A percentile compares a stretch with the other conserved stretches of the same genome.
phyloP scores from a whole-genome alignment of 2,888 invertebrate species.

The Eumacrocentrus americanus region DNA sequence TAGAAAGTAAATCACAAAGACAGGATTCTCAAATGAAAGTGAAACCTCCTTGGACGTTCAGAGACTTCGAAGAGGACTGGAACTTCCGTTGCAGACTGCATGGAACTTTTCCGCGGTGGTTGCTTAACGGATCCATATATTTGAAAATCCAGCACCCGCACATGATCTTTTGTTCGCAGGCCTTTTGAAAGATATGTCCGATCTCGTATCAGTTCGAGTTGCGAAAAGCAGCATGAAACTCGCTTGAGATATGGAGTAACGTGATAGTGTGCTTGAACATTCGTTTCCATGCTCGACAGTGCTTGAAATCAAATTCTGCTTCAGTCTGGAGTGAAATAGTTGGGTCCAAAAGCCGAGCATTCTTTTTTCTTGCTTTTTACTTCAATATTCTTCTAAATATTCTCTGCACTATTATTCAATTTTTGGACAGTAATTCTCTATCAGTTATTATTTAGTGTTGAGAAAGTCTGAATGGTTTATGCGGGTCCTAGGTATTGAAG shows the following conservation, averaged over 20 bases:
- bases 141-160: neutral
- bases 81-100: too few relatives aligned
- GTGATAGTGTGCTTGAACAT: constrained; percentile 29
- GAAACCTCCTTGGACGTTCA: too few relatives aligned
- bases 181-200: neutral
- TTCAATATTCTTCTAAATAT: too few relatives aligned
- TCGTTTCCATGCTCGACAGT: constrained; percentile 40
- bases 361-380: too few relatives aligned
- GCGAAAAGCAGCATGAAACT: constrained; percentile 25
- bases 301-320: constrained; percentile 39
- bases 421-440: constrained; percentile 1
- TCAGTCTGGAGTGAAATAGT: neutral
- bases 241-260: constrained; percentile 22
- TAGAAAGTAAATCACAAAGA: too few relatives aligned
- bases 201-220: too few relatives aligned
- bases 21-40: too few relatives aligned
- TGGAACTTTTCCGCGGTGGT: too few relatives aligned
- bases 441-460: constrained; percentile 10
- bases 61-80: too few relatives aligned
- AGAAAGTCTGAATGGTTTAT: constrained; percentile 24
- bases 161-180: too few relatives aligned
- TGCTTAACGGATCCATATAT: neutral
- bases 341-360: too few relatives aligned
- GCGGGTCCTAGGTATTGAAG: constrained; percentile 30
- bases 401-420: neutral